Evolutionary conservation across 2,797 vertebrate genomes (phyloP).

Genomic region (Bovichtus diacanthus): DNA sequence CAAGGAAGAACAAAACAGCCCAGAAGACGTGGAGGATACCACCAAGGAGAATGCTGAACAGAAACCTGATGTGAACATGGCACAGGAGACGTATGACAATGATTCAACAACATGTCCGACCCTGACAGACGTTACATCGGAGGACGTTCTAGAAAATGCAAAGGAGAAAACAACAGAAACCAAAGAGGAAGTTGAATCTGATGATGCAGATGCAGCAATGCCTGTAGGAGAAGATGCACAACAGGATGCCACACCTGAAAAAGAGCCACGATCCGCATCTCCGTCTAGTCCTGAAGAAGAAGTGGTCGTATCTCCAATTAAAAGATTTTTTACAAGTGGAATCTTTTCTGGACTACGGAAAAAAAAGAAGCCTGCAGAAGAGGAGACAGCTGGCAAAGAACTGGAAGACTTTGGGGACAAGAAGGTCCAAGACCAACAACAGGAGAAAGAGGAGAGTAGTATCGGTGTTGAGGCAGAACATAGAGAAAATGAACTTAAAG

Average conservation of each 20-base stretch:
- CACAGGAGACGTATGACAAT: slow-evolving; percentile 68
- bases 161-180: slow-evolving; percentile 56
- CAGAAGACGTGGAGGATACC: slow-evolving; percentile 43
- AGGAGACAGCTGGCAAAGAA: slow-evolving; percentile 68
- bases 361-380: slow-evolving; percentile 87
- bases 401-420: slow-evolving; percentile 53
- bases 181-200: slow-evolving; percentile 48
- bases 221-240: slow-evolving; percentile 55
- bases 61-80: slow-evolving; percentile 56
- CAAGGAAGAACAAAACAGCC: slow-evolving; percentile 65
- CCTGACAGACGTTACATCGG: slow-evolving; percentile 56
- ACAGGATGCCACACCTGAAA: slow-evolving; percentile 49
- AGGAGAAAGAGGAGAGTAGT: slow-evolving; percentile 52
- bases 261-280: slow-evolving; percentile 60
- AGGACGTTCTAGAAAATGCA: slow-evolving; percentile 50
- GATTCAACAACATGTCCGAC: slow-evolving; percentile 66
- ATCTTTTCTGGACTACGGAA: slow-evolving; percentile 90
- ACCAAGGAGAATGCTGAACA: slow-evolving; percentile 52
- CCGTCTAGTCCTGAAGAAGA: slow-evolving; percentile 71
- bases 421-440: slow-evolving; percentile 29
- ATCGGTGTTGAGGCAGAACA: slow-evolving; percentile 52
- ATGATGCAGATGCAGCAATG: slow-evolving; percentile 41
- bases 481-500: slow-evolving; percentile 42
- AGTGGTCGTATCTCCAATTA: slow-evolving; percentile 88
- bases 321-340: slow-evolving; percentile 92